Conservation (phyloP, 2,113 vertebrate genomes). For the Brachypodius melanocephalos region DNA sequence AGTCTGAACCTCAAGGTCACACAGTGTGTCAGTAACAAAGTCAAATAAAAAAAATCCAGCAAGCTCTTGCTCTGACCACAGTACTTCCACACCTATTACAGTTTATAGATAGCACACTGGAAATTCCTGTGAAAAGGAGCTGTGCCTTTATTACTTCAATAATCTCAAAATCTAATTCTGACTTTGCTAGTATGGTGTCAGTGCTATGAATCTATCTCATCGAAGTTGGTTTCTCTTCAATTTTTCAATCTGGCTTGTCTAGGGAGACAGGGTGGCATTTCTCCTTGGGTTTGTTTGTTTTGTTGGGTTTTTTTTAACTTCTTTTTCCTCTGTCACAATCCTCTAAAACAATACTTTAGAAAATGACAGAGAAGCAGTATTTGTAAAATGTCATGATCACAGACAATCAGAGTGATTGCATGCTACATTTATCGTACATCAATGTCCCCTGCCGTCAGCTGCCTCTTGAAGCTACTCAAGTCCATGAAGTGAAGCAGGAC, state of each 20-base stretch:
- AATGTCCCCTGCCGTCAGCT: conserved; percentile 16
- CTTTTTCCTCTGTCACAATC: conserved; percentile 62
- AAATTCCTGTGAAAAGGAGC: conserved; percentile 2
- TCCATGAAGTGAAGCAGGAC: neutral
- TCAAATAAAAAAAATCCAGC: neutral
- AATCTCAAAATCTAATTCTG: conserved; percentile 37
- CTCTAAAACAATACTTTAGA: conserved; percentile 67
- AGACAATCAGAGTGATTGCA: conserved; percentile 62
- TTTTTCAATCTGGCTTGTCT: conserved; percentile 62
- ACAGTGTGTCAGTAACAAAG: neutral
- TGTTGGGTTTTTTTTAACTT: neutral
- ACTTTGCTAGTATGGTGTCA: neutral
- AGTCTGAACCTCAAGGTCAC: conserved; percentile 11
- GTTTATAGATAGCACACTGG: neutral
- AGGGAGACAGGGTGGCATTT: conserved; percentile 50
- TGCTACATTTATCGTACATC: conserved; percentile 64
- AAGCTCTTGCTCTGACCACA: neutral
- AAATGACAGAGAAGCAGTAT: conserved; percentile 71
- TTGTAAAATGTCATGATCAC: conserved; percentile 73
- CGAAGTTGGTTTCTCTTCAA: conserved; percentile 10
- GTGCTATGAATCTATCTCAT: neutral
- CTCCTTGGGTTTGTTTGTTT: neutral
- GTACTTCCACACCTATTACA: neutral
- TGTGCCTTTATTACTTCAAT: neutral
- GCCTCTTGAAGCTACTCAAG: neutral